Evolutionary conservation across 2,797 vertebrate genomes (phyloP), one percentile per base, ranked within the genome.

Genomic region (Manis javanica): DNA sequence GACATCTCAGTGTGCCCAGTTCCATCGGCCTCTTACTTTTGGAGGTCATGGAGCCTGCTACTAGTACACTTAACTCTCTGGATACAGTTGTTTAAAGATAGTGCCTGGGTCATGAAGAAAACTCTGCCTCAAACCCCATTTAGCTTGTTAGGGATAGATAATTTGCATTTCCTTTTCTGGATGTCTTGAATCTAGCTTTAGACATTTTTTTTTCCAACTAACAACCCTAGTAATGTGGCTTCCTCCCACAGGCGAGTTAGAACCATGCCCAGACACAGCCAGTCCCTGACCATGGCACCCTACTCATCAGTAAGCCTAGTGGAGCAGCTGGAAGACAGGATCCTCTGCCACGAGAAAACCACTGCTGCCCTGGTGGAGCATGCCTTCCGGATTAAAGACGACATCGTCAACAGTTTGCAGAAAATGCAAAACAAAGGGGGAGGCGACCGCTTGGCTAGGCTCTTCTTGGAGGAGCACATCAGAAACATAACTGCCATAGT

Each of bases 391-490:
- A 98, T 98, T 69, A 99, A 99, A 97, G 98, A 99, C 89, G 98
- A 99, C 98, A 98, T 99, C 7, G 98, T 98, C 91, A 98, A 84
- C 98, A 98, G 98, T 9, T 91, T 99, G 97, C 98, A 98, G 96
- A 98, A 98, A 87, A 98, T 98, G 98, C 98, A 99, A 90, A 98
- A 98, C 98, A 99, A 98, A 92, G 98, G 98, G 2, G 98, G 98
- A 42, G 99, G 98, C 0, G 98, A 99, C 97, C 98, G 98, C 90
- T 78, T 98, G 98, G 98, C 98, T 74, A 96, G 98, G 98, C 98
- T 98, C 68, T 98, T 99, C 95, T 42, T 99, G 96, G 98, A 99
- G 24, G 99, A 99, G 16, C 99, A 99, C 51, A 99, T 99, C 98
- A 98, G 98, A 87, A 99, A 99, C 98, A 99, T 99, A 49, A 99